These are phyloP conservation scores for Prunella strophiata DNA, from an alignment of 2,797 vertebrate genomes.

Conservation along the genomic window DNA sequence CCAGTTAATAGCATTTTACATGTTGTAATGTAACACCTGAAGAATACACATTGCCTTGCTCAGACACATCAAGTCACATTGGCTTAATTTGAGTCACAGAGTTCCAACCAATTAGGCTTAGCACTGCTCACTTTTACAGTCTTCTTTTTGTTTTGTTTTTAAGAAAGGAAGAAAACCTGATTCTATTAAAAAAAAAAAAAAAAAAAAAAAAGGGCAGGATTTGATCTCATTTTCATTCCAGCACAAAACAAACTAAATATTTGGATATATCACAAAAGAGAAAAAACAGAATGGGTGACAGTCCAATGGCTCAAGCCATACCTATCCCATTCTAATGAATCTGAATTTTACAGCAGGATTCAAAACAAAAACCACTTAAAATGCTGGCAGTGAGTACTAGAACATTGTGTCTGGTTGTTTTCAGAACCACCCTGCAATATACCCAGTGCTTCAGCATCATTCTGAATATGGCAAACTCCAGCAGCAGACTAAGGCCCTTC, in stretches of 20 bases:
- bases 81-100: neutral
- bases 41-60: neutral
- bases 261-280: neutral
- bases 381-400: neutral
- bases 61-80: neutral
- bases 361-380: neutral
- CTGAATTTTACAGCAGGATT: neutral
- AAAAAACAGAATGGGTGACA: neutral
- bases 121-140: neutral
- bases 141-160: neutral
- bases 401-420: neutral
- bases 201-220: neutral
- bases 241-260: neutral
- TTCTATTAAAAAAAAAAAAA: neutral
- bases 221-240: neutral
- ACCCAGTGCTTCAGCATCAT: neutral
- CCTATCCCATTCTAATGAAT: neutral
- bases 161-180: neutral
- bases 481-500: neutral
- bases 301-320: neutral
- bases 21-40: neutral
- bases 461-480: neutral
- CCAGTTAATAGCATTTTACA: neutral
- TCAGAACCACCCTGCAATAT: neutral
- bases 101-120: neutral